Base-by-base conservation (phyloP, 2,797 vertebrate genomes). In the Melanotaenia maccullochi region DNA sequence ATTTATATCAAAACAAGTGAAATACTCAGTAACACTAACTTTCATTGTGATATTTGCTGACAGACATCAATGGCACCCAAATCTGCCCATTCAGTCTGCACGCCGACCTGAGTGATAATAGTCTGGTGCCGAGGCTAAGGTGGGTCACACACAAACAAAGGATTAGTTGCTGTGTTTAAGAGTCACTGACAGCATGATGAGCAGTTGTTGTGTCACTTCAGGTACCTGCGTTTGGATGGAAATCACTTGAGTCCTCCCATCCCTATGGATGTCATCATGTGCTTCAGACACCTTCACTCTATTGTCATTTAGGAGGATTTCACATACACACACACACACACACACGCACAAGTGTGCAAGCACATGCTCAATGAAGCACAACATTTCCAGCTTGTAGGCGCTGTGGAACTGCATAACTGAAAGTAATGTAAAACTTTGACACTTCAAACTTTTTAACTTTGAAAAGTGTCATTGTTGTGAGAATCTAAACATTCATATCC, bases 221-320 rank as follows among this genome's bases (percentile, higher is more conserved):
- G 93, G 76, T 99, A 98, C 89, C 94, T 99, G 87, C 93, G 98
- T 68, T 90, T 99, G 90, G 98, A 99, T 0, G 98, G 97, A 60
- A 99, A 99, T 80, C 95, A 96, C 38, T 92, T 99, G 88, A 96
- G 92, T 66, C 97, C 96, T 0, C 97, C 97, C 25, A 95, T 99
- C 69, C 97, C 98, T 0, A 38, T 97, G 90, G 97, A 99, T 73
- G 93, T 99, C 85, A 96, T 98, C 93, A 95, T 97, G 95, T 99
- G 98, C 72, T 99, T 99, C 93, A 96, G 97, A 76, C 95, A 97
- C 79, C 96, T 99, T 65, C 95, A 96, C 68, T 96, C 97, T 0
- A 95, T 99, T 68, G 91, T 97, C 78, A 96, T 98, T 87, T 99
- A 97, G 90, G 63, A 62, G 33, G 13, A 35, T 22, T 65, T 64